Evolutionary conservation across 2,888 invertebrate genomes (phyloP), one percentile per base, ranked within the genome.

Genomic region (Papilio protenor): DNA sequence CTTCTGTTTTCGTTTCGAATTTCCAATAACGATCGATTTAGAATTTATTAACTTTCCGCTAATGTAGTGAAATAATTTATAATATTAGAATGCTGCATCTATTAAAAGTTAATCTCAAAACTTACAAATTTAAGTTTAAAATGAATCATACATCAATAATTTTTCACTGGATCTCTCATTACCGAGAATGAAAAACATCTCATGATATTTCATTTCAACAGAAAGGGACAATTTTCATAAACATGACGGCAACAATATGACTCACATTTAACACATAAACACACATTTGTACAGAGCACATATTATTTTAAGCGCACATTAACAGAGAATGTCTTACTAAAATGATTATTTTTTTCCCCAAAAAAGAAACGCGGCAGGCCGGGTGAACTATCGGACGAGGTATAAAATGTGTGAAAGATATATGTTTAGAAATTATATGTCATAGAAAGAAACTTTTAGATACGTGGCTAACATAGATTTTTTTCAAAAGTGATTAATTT

Each of bases 371-470:
- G 96, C 94, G 96, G 95, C 94, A 97, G 97, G 92, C 97, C 97
- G 91, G 97, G 97, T 93, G 97, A 96, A 96, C 95, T 97, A 95
- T 89, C 96, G 95, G 97, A 97, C 94, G 97, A 97, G 96, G 94
- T 93, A 94, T 89, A 91, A 85, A 87, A 86, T 89, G 93, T 94
- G 94, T 94, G 94, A 84, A 91, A 89, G 85, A 87, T 93, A 92
- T 90, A 91, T 94, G 94, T 94, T 91, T 93, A 93, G 92, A 91
- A 85, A 83, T 85, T 89, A 79, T 88, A 91, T 94, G 93, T 93
- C 81, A 89, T 92, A 93, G 90, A 91, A 83, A 85, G 84, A 82
- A 81, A 80, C 80, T 83, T 84, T 83, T 92, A 92, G 91, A 90
- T 83, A 87, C 92, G 94, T 94, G 94, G 93, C 94, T 94, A 94